phyloP scores from a whole-genome alignment of 1,140 invertebrate genomes.

The Sogatella furcifera region DNA sequence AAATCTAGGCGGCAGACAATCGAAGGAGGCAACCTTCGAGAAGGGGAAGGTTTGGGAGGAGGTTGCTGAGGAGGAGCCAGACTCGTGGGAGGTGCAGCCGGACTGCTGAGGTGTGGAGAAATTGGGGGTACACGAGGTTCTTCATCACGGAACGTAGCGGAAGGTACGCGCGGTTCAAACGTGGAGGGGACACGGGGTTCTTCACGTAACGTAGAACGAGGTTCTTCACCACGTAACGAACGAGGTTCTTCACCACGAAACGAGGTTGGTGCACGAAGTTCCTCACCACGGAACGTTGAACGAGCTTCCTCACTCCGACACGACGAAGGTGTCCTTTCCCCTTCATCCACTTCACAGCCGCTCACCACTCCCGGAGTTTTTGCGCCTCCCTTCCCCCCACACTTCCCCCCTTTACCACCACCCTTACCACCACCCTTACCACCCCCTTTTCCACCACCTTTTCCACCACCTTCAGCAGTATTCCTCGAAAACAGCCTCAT shows the following conservation, averaged over 20 bases:
- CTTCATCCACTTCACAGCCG: conserved; percentile 25
- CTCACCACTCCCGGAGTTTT: conserved; percentile 7
- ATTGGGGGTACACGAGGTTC: not conserved
- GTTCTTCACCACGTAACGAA: too few species aligned
- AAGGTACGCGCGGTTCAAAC: too few species aligned
- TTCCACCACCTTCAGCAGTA: conserved; percentile 44
- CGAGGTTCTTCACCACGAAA: too few species aligned
- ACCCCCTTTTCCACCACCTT: conserved; percentile 44
- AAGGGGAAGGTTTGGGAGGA: conserved; percentile 4
- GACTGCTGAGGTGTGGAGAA: conserved; percentile 5
- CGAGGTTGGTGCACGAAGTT: too few species aligned
- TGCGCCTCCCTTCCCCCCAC: conserved; percentile 28
- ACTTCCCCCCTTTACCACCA: conserved; percentile 35
- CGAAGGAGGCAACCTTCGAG: not conserved
- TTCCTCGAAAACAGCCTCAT: conserved; percentile 51
- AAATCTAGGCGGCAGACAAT: conserved; percentile 15
- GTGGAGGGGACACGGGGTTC: too few species aligned
- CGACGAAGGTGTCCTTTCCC: conserved; percentile 21
- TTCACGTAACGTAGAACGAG: too few species aligned
- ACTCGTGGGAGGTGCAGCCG: not conserved
- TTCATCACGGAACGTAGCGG: too few species aligned
- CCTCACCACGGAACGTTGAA: too few species aligned
- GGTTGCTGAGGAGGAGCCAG: conserved; percentile 5
- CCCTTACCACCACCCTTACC: conserved; percentile 45
- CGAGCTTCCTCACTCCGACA: conserved; percentile 9